Percentiles rank a stretch among this genome's conserved stretches.
phyloP scores from a whole-genome alignment of 2,797 vertebrate species.

The Agapornis canus region DNA sequence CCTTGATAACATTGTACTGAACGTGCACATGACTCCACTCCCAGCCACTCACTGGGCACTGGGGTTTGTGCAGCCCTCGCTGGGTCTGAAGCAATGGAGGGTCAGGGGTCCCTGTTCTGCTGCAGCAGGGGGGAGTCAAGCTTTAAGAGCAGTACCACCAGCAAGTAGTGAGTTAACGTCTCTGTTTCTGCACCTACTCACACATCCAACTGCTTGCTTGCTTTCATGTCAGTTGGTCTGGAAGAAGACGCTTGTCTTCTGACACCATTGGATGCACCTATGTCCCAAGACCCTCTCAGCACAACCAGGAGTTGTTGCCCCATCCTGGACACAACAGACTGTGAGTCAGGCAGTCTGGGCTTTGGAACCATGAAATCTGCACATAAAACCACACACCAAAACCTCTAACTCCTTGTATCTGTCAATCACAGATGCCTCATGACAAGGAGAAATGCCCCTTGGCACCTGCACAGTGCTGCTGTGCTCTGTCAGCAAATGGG shows the following conservation, averaged over 20 bases:
- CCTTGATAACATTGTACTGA: not conserved
- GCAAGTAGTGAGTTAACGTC: not conserved
- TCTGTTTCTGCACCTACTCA: not conserved
- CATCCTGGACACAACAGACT: not conserved
- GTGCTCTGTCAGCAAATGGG: not conserved
- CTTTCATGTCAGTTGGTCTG: not conserved
- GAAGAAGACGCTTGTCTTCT: not conserved
- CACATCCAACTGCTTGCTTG: not conserved
- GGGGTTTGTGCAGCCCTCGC: not conserved
- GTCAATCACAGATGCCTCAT: not conserved
- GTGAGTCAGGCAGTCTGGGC: not conserved
- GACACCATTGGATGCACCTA: rapidly evolving
- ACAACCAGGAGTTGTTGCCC: not conserved
- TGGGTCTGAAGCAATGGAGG: too few relatives aligned
- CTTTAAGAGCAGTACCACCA: not conserved
- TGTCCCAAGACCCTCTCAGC: not conserved
- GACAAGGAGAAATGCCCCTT: not conserved
- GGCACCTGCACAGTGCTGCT: not conserved
- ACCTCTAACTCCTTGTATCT: not conserved
- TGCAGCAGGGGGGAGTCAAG: rapidly evolving
- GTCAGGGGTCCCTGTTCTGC: not conserved
- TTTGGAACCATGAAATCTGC: not conserved
- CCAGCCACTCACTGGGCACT: not conserved
- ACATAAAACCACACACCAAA: not conserved
- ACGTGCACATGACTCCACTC: rapidly evolving